phyloP scores from a whole-genome alignment of 2,888 invertebrate species.

The Linnaemya vulpina region DNA sequence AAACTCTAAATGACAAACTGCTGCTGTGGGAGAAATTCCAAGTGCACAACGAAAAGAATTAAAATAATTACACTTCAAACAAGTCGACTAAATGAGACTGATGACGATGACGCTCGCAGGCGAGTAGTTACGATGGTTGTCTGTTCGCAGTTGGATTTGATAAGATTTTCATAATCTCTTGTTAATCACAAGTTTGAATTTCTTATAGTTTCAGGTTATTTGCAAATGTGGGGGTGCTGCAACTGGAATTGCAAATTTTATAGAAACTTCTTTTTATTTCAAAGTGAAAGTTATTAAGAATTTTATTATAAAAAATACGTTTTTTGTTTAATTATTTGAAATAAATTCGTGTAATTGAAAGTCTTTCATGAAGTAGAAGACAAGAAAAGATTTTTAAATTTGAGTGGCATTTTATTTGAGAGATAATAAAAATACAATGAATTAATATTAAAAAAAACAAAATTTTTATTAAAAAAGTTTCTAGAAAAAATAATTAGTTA shows the following conservation, averaged over 20 bases:
- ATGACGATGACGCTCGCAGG: slow-evolving; percentile 15
- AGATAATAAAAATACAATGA: no score
- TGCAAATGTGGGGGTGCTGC: neutral
- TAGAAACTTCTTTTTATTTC: neutral
- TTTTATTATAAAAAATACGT: neutral
- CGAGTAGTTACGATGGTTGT: neutral
- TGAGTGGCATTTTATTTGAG: no score
- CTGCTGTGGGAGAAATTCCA: slow-evolving; percentile 35
- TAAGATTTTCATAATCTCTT: neutral
- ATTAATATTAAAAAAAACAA: no score
- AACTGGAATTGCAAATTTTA: neutral
- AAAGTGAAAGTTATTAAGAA: neutral
- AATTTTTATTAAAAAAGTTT: no score
- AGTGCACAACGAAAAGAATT: slow-evolving; percentile 48
- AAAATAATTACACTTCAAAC: slow-evolving; percentile 67
- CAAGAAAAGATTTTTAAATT: no score
- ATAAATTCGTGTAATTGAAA: no score
- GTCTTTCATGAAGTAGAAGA: no score
- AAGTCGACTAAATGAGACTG: slow-evolving; percentile 30
- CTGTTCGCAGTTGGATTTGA: neutral
- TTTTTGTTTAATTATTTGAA: no score
- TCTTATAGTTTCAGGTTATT: neutral
- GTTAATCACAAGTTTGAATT: neutral
- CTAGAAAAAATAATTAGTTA: no score
- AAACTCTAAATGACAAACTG: slow-evolving; percentile 61